Conservation (phyloP, 2,797 vertebrate genomes). For the Lycodopsis pacificus region DNA sequence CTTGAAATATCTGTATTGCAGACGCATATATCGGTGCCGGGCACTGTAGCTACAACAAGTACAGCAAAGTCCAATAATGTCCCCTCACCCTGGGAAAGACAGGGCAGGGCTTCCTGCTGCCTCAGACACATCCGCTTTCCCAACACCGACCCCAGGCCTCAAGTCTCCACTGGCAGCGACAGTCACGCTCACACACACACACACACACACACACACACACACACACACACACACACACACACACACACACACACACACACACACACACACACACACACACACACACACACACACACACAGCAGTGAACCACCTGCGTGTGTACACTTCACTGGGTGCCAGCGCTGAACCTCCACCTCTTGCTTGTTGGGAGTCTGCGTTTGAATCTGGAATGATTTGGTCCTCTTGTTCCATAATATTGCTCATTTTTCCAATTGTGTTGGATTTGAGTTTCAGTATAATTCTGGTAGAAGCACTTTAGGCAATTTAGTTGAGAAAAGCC, state of each 20-base stretch:
- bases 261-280: constrained; percentile 13
- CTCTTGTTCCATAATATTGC: constrained; percentile 9
- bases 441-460: neutral
- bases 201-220: constrained; percentile 23
- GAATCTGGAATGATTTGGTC: constrained; percentile 9
- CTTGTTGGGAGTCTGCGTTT: constrained; percentile 7
- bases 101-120: constrained; percentile 85
- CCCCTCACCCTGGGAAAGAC: constrained; percentile 80
- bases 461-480: constrained; percentile 11
- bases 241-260: constrained; percentile 19
- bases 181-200: constrained; percentile 25
- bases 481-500: too few species aligned
- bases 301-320: constrained; percentile 33
- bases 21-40: constrained; percentile 21
- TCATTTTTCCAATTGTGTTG: neutral
- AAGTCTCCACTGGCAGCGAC: constrained; percentile 62
- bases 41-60: constrained; percentile 28
- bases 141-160: constrained; percentile 71
- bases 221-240: constrained; percentile 20
- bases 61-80: constrained; percentile 60
- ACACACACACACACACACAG: too few species aligned
- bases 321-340: constrained; percentile 11
- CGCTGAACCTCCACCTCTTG: constrained; percentile 20
- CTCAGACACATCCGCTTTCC: constrained; percentile 83
- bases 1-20: constrained; percentile 23